phyloP scores from a whole-genome alignment of 2,888 invertebrate species.

The Chouioia cunea region DNA sequence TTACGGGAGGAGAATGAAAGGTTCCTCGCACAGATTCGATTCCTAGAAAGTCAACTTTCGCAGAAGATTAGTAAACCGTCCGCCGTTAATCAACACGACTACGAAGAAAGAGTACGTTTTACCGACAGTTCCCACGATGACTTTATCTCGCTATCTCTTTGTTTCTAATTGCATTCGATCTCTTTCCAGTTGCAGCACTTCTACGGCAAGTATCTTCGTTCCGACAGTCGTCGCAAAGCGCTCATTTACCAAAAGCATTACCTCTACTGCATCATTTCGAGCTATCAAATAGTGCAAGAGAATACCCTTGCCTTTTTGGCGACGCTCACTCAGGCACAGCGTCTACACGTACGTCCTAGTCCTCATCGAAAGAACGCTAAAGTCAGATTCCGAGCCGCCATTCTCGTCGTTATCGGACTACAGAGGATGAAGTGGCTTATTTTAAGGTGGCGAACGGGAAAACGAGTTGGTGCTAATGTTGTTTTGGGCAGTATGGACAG shows the following conservation, averaged over 20 bases:
- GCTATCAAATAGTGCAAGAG: constrained; percentile 71
- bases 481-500: constrained; percentile 55
- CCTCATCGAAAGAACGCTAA: constrained; percentile 53
- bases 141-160: constrained; percentile 19
- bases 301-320: constrained; percentile 68
- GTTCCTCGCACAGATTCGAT: constrained; percentile 51
- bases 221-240: constrained; percentile 89
- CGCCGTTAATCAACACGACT: constrained; percentile 54
- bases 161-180: background rate
- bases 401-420: constrained; percentile 73
- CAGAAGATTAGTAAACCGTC: constrained; percentile 37
- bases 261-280: constrained; percentile 77
- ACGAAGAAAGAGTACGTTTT: constrained; percentile 58
- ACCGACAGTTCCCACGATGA: constrained; percentile 9
- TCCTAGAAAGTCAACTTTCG: constrained; percentile 54
- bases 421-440: constrained; percentile 78
- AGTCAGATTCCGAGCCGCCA: constrained; percentile 70
- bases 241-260: constrained; percentile 93
- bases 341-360: constrained; percentile 51
- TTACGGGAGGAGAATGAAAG: constrained; percentile 58
- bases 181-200: constrained; percentile 71
- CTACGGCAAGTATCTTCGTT: constrained; percentile 79
- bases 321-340: constrained; percentile 65
- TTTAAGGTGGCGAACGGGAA: constrained; percentile 74
- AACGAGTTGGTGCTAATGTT: constrained; percentile 71